A percentile compares a stretch with the other conserved stretches of the same genome.
phyloP scores from a whole-genome alignment of 2,888 invertebrate genomes.

The Protonemura montana region DNA sequence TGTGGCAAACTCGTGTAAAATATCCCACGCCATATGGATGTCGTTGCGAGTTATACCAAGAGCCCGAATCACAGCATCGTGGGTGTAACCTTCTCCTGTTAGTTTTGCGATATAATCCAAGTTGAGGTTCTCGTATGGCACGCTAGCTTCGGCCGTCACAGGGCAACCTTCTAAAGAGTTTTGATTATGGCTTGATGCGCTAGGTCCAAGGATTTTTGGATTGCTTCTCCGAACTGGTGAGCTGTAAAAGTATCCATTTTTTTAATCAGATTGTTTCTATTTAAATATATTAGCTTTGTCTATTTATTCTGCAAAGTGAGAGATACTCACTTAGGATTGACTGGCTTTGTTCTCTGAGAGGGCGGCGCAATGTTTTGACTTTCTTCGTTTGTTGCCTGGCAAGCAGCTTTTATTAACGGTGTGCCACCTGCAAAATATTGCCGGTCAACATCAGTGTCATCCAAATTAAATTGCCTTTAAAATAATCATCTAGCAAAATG shows the following conservation, averaged over 20 bases:
- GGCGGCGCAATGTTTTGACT: conserved; percentile 33
- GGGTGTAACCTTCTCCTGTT: conserved; percentile 89
- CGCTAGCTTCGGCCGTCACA: conserved; percentile 50
- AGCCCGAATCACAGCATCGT: conserved; percentile 89
- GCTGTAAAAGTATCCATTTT: too few species aligned
- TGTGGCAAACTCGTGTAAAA: conserved; percentile 87
- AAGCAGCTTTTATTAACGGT: conserved; percentile 44
- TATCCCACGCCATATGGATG: conserved; percentile 95
- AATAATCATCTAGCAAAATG: too few species aligned
- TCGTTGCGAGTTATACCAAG: conserved; percentile 92
- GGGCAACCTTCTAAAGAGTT: neutral
- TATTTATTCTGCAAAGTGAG: too few species aligned
- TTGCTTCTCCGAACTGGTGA: neutral
- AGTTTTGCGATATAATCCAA: conserved; percentile 89
- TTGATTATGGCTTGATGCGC: neutral
- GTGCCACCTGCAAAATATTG: conserved; percentile 42
- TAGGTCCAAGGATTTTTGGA: neutral
- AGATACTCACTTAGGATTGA: conserved; percentile 24
- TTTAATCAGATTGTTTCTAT: too few species aligned
- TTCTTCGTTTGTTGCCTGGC: conserved; percentile 43
- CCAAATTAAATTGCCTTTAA: neutral
- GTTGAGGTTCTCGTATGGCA: conserved; percentile 86
- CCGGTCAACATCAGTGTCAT: neutral
- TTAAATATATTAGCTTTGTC: too few species aligned
- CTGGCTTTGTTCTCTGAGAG: conserved; percentile 37